phyloP scores from a whole-genome alignment of 2,888 invertebrate species.

The Caenorhabditis drosophilae region DNA sequence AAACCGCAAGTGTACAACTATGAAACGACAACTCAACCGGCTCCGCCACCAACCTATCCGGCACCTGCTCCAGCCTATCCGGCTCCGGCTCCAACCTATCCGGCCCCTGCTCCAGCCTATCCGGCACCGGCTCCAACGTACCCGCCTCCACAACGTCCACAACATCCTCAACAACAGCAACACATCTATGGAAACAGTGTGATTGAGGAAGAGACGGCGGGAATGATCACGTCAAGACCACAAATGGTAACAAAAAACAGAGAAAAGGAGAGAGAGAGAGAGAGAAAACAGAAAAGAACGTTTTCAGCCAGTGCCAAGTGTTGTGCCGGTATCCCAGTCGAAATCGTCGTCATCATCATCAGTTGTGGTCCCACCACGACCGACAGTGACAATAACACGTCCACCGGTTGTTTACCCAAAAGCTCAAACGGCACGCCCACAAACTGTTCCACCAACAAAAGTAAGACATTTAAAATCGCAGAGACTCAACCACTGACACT shows the following conservation, averaged over 20 bases:
- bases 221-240: constrained; percentile 4
- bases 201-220: constrained; percentile 11
- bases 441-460: constrained; percentile 26
- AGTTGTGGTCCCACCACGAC: constrained; percentile 17
- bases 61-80: constrained; percentile 1
- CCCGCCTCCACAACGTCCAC: constrained; percentile 18
- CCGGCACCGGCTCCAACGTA: not conserved
- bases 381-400: constrained; percentile 2
- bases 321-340: constrained; percentile 8
- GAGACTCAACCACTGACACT: too few species aligned
- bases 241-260: constrained; percentile 4
- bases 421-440: constrained; percentile 16
- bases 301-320: constrained; percentile 5
- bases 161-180: constrained; percentile 2
- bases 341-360: constrained; percentile 13
- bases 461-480: too few species aligned
- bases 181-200: constrained; percentile 13
- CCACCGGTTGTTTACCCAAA: too few species aligned
- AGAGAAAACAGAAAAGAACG: not conserved
- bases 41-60: too few species aligned
- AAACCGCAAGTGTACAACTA: constrained; percentile 40
- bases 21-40: constrained; percentile 9
- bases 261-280: constrained; percentile 1
- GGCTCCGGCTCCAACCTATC: too few species aligned
- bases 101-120: constrained; percentile 1